Conservation (phyloP, 2,113 vertebrate species). For the Anser cygnoides region DNA sequence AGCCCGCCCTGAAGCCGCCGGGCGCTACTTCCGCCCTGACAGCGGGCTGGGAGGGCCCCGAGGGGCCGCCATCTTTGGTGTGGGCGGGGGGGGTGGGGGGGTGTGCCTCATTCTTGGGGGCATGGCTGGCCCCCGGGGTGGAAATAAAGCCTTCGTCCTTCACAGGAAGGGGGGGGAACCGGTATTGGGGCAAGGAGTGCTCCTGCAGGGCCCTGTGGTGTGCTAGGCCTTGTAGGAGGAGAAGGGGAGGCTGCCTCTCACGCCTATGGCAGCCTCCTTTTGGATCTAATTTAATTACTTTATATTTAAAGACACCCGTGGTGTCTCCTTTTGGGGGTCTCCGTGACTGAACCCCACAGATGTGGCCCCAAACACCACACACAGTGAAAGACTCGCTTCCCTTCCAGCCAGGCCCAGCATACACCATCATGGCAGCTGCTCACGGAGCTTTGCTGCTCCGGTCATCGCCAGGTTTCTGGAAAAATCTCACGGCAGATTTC, state of each 20-base stretch:
- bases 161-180: fast-evolving
- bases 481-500: background rate
- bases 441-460: background rate
- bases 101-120: fast-evolving
- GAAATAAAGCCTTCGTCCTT: too few relatives aligned
- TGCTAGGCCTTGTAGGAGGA: background rate
- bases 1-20: fast-evolving
- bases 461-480: too few relatives aligned
- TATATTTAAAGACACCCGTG: too few relatives aligned
- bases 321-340: too few relatives aligned
- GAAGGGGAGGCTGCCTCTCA: background rate
- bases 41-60: fast-evolving
- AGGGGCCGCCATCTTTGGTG: background rate
- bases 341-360: too few relatives aligned
- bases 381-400: fast-evolving
- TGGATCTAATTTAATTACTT: too few relatives aligned
- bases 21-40: background rate
- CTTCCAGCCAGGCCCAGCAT: too few relatives aligned
- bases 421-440: background rate
- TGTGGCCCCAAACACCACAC: fast-evolving
- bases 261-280: background rate
- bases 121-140: too few relatives aligned
- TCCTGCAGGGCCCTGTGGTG: fast-evolving
- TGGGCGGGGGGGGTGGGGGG: background rate
- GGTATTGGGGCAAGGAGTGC: background rate